phyloP scores from a whole-genome alignment of 2,797 vertebrate genomes.

The Kryptolebias ocellatus region DNA sequence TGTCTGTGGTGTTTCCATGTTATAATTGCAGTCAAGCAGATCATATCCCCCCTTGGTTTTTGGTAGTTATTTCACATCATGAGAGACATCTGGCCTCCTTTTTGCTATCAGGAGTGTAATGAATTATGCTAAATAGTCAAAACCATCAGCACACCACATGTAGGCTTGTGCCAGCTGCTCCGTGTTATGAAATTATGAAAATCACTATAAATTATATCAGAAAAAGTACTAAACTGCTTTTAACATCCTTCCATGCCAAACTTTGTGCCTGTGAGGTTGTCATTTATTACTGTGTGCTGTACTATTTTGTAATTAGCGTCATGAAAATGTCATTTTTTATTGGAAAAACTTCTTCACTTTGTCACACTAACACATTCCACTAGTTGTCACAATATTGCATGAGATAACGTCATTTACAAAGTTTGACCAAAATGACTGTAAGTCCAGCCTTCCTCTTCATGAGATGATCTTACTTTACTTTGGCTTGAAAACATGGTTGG shows the following conservation, averaged over 20 bases:
- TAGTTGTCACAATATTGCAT: no score
- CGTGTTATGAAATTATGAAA: constrained; percentile 52
- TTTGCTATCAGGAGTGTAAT: constrained; percentile 48
- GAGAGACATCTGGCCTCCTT: constrained; percentile 64
- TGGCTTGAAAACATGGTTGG: no score
- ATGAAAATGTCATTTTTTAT: no score
- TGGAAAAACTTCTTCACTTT: no score
- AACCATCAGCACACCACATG: constrained; percentile 52
- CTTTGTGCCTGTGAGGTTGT: constrained; percentile 37
- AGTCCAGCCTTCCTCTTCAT: no score
- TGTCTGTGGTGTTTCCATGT: constrained; percentile 9
- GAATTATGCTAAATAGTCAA: constrained; percentile 64
- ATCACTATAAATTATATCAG: constrained; percentile 52
- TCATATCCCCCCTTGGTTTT: constrained; percentile 26
- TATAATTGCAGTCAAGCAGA: constrained; percentile 29
- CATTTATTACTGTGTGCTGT: not conserved
- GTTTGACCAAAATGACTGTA: no score
- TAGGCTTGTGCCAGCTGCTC: constrained; percentile 60
- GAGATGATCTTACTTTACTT: no score
- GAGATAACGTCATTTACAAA: no score
- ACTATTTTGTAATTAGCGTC: no score
- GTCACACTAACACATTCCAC: no score
- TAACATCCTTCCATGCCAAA: constrained; percentile 46
- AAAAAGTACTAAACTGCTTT: constrained; percentile 30
- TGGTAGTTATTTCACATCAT: constrained; percentile 48